Evolutionary conservation across 2,888 invertebrate genomes (phyloP).

Genomic region (Hylaea fasciaria): DNA sequence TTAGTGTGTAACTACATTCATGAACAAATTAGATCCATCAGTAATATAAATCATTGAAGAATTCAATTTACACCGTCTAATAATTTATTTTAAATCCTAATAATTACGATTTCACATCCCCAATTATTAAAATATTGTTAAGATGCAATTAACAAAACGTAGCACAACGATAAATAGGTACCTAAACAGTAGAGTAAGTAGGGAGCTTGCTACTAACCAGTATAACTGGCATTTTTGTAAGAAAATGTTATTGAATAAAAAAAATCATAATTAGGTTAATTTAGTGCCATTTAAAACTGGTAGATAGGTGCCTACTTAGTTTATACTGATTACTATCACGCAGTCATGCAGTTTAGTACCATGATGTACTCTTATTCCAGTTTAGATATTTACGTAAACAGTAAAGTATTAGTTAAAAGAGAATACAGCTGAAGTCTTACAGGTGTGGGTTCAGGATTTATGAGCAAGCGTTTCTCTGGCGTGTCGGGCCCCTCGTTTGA

Average conservation of each 20-base stretch:
- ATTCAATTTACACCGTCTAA: too few relatives aligned
- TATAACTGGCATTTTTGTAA: background rate
- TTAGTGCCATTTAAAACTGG: background rate
- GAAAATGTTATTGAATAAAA: background rate
- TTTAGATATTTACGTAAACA: conserved; percentile 10
- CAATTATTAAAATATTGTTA: background rate
- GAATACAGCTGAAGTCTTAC: conserved; percentile 61
- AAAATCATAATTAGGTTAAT: background rate
- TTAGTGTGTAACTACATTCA: conserved; percentile 29
- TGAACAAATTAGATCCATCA: too few relatives aligned
- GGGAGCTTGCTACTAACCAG: conserved; percentile 1
- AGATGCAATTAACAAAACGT: too few relatives aligned
- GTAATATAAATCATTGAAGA: too few relatives aligned
- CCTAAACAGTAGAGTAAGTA: background rate
- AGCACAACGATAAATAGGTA: too few relatives aligned
- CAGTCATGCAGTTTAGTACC: conserved; percentile 20
- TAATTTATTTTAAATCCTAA: too few relatives aligned
- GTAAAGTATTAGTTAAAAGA: conserved; percentile 31
- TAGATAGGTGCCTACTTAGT: background rate
- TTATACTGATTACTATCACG: conserved; percentile 4
- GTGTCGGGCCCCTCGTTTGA: conserved; percentile 75
- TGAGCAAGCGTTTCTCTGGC: conserved; percentile 83
- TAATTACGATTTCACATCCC: background rate
- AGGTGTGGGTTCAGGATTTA: conserved; percentile 81
- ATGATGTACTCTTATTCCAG: conserved; percentile 1